Base-by-base conservation (phyloP, 2,888 invertebrate genomes). In the Zeuzera pyrina region DNA sequence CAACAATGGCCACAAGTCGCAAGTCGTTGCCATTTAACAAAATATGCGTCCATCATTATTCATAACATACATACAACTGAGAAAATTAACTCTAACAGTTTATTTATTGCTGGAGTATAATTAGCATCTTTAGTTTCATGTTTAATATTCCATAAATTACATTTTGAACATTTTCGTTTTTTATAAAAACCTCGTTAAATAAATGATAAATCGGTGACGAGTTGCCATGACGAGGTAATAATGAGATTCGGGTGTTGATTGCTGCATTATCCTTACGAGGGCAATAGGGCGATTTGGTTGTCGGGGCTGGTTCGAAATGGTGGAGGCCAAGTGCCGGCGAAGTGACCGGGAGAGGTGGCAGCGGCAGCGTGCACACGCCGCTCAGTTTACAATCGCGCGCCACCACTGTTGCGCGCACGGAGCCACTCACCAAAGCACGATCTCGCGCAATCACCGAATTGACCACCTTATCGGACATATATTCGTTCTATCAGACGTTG, bases 381-480 rank as follows among this genome's bases (percentile, higher is more conserved):
- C 64, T 77, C 81, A 83, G 81, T 81, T 43, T 65, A 69, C 66
- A 69, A 63, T 67, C 74, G 77, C 72, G 65, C 79, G 78, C 61
- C 69, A 59, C 61, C 57, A 69, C 69, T 68, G 71, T 57, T 71
- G 81, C 78, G 78, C 79, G 79, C 77, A 74, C 72, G 52, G 45
- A 37, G 34, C 56, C 61, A 53, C 53, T 65, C 65, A 62, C 62
- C 56, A 62, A 65, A 57, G 46, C 48, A n/a, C n/a, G 55, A 52
- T 48, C 43, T 49, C 57, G 57, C 58, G 52, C 50, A 54, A 45
- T 51, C 55, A 56, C 52, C 50, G 51, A 62, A 35, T 56, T 54
- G 53, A 54, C 52, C 56, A 61, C 49, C 62, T 63, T 72, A 76
- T 71, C 72, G 71, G 66, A 56, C 61, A 59, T 61, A 45, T 57